A percentile compares a stretch with the other conserved stretches of the same genome.
Conservation (phyloP, 2,797 vertebrate species). For the Gymnopithys bicolor region DNA sequence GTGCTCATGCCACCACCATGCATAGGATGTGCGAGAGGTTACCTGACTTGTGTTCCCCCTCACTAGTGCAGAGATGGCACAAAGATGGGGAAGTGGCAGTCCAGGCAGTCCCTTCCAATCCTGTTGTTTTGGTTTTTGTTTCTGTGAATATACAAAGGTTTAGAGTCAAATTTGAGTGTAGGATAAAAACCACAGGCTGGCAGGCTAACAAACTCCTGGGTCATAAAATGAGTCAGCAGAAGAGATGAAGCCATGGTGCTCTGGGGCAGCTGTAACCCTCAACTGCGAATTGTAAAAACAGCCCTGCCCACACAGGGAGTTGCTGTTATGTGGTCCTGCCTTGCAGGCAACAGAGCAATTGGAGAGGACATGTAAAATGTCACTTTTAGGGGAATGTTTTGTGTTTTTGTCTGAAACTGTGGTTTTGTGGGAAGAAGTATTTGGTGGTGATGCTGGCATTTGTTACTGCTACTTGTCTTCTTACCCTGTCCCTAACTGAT, state of each 20-base stretch:
- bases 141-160: not conserved
- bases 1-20: accelerated
- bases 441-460: not conserved
- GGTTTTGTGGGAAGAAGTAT: not conserved
- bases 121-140: not conserved
- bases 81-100: not conserved
- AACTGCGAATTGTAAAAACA: not conserved
- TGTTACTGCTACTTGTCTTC: not conserved
- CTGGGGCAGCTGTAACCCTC: not conserved
- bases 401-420: not conserved
- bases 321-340: not conserved
- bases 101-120: not conserved
- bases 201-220: not conserved
- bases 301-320: conserved; percentile 5
- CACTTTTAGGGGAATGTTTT: not conserved
- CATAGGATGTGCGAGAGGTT: accelerated
- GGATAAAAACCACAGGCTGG: not conserved
- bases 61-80: accelerated
- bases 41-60: not conserved
- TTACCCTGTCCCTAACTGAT: not conserved
- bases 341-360: not conserved
- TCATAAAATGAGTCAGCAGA: conserved; percentile 28
- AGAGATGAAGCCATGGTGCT: not conserved
- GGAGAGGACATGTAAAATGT: not conserved
- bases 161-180: not conserved